phyloP scores from a whole-genome alignment of 2,113 vertebrate genomes.

The Silurus asotus region DNA sequence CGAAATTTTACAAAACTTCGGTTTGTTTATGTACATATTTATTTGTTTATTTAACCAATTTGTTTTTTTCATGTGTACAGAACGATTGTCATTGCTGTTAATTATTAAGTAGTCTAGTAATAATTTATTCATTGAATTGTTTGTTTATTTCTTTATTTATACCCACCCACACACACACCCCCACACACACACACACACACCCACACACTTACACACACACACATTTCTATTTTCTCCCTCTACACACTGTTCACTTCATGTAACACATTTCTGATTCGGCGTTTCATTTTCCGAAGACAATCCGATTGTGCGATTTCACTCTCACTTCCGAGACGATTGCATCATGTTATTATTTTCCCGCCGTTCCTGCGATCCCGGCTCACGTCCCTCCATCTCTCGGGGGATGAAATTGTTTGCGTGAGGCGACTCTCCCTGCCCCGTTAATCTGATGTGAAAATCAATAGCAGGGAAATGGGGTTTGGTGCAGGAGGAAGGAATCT shows the following conservation, averaged over 20 bases:
- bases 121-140: background rate
- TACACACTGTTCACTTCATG: background rate
- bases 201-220: no score
- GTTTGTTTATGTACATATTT: no score
- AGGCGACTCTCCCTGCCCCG: background rate
- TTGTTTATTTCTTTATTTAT: background rate
- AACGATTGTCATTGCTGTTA: background rate
- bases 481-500: background rate
- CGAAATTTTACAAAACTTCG: no score
- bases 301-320: constrained; percentile 8
- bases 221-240: background rate
- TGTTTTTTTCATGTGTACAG: no score
- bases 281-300: constrained; percentile 11
- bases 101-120: background rate
- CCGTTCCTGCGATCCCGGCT: background rate
- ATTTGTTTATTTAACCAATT: no score
- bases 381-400: background rate
- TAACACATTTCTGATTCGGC: background rate
- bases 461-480: constrained; percentile 19
- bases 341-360: constrained; percentile 15
- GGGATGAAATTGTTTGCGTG: constrained; percentile 28
- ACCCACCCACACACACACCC: no score
- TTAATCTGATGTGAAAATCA: constrained; percentile 30
- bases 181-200: no score
- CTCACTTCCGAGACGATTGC: background rate